These are phyloP conservation scores for Drosophila ficusphila DNA, from an alignment of 1,140 invertebrate genomes.

Conservation along the genomic window DNA sequence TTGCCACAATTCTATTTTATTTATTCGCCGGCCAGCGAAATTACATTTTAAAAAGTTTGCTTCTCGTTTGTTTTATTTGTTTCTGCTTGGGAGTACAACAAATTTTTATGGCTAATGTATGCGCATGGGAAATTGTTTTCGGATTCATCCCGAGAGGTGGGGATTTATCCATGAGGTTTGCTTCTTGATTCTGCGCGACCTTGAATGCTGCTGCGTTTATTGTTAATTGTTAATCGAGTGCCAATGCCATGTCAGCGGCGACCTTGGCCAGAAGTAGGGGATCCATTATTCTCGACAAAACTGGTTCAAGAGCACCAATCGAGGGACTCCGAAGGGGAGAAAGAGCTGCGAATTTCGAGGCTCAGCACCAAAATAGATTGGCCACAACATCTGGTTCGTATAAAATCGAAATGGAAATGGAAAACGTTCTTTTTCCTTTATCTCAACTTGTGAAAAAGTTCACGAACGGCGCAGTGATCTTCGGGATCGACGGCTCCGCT, in stretches of 20 bases:
- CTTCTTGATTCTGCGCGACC: constrained; percentile 27
- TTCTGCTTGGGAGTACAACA: constrained; percentile 32
- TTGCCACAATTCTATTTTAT: constrained; percentile 76
- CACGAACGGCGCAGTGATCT: constrained; percentile 48
- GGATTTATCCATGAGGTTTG: no score
- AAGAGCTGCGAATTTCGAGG: constrained; percentile 44
- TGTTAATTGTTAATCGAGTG: constrained; percentile 47
- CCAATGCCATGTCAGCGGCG: constrained; percentile 50
- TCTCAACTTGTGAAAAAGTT: constrained; percentile 29
- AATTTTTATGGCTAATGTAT: constrained; percentile 79
- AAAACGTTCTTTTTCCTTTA: constrained; percentile 28
- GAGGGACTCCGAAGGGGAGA: constrained; percentile 16
- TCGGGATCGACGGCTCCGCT: constrained; percentile 44
- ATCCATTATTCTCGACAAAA: constrained; percentile 59
- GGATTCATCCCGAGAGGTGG: constrained; percentile 26
- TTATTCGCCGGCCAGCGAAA: constrained; percentile 62
- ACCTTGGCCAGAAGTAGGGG: constrained; percentile 58
- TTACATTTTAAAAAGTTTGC: constrained; percentile 79
- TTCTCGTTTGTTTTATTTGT: constrained; percentile 57
- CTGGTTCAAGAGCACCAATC: constrained; percentile 61
- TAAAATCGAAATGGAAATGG: constrained; percentile 58
- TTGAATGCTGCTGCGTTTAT: constrained; percentile 17
- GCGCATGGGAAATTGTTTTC: constrained; percentile 67
- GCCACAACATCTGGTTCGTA: constrained; percentile 64
- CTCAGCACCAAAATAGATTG: constrained; percentile 62